These are phyloP conservation scores for Thereva nobilitata DNA, from an alignment of 2,888 invertebrate species.

Conservation along the genomic window DNA sequence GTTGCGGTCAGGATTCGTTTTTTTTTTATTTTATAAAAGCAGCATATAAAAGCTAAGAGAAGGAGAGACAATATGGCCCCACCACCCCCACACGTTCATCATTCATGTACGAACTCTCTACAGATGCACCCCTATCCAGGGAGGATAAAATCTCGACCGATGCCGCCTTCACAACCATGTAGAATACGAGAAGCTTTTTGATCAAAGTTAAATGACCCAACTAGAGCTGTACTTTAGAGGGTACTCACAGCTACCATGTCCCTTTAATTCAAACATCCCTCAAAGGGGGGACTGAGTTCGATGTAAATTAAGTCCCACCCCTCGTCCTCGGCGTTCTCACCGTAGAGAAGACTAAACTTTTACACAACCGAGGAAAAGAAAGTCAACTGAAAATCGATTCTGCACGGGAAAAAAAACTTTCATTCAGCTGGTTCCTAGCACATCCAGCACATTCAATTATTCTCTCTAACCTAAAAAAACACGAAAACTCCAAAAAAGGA, in stretches of 20 bases:
- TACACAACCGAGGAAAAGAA: conserved; percentile 14
- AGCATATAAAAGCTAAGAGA: no score
- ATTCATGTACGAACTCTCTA: no score
- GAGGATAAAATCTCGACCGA: no score
- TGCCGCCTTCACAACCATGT: neutral
- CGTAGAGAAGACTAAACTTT: neutral
- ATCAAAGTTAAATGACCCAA: conserved; percentile 26
- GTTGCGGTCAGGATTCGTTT: conserved; percentile 22
- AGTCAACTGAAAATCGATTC: conserved; percentile 23
- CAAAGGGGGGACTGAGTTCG: neutral
- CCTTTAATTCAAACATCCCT: neutral
- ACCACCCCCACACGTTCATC: no score
- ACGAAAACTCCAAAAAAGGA: neutral
- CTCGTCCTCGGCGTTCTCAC: no score
- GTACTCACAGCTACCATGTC: no score
- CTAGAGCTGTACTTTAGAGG: neutral
- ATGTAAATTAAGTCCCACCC: conserved; percentile 22
- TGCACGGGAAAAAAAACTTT: conserved; percentile 4
- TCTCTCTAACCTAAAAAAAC: conserved; percentile 23
- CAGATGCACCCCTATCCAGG: no score
- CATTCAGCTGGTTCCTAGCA: conserved; percentile 16
- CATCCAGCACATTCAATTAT: conserved; percentile 25
- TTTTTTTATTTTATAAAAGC: no score
- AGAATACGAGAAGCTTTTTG: conserved; percentile 15
- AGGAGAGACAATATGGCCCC: no score